Base-by-base conservation (phyloP, 2,797 vertebrate species). In the Notamacropus eugenii region DNA sequence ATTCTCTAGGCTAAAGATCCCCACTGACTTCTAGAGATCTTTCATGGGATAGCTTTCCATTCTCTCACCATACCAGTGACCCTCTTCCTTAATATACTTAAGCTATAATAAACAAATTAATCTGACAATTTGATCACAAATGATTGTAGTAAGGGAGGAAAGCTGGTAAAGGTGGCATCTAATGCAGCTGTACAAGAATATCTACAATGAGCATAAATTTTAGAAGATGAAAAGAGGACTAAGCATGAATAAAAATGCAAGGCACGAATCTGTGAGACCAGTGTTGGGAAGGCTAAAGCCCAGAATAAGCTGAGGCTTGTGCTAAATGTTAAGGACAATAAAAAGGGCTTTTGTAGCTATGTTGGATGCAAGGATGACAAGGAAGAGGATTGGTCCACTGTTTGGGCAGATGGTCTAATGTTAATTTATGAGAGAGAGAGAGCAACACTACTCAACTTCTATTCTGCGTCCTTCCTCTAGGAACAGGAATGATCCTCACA, bases 351-450 rank as follows among this genome's bases (percentile, higher is more conserved):
- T 82, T 82, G 74, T 82, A 82, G 22, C 74, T 82, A 82, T 46
- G 74, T 27, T 82, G 46, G 74, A 40, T 82, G 40, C 74, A 82
- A 82, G 40, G n/a, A 82, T 82, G 40, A 91, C 11, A 90, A 90
- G 67, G 52, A 95, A 87, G 46, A 92, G 31, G 74, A 74, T 24
- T 55, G 59, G 4, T 12, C 50, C 8, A 56, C 54, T 90, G 16
- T 56, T 59, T 92, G 54, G 27, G 62, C 57, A 96, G 92, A 93
- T 57, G 56, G 52, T 55, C 16, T 57, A 90, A 91, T 94, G 93
- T 46, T 50, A 93, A 93, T 14, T 90, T 58, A 92, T 14, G 46
- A 31, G 28, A 62, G 28, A 92, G 50, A 93, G 46, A n/a, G 1
- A 1, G 40, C 4, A 90, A 62, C 90, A 90, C 8, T 27, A 54